Evolutionary conservation across 2,888 invertebrate genomes (phyloP).

Genomic region (Agonopterix heracliana): DNA sequence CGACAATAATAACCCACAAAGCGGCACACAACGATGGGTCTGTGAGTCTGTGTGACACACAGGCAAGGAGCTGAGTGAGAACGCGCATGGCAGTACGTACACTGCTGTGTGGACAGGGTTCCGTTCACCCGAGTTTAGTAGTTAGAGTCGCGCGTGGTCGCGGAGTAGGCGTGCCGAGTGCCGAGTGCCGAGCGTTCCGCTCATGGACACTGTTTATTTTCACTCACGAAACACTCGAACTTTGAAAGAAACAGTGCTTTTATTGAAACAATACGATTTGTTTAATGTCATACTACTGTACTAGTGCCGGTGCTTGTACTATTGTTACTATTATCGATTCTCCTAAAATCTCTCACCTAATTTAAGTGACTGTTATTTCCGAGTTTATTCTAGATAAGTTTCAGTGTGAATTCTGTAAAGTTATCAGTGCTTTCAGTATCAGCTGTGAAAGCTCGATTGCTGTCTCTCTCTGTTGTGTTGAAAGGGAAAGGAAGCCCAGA

Average conservation of each 20-base stretch:
- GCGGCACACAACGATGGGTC: constrained; percentile 39
- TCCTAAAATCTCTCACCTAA: constrained; percentile 26
- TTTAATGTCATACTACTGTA: constrained; percentile 27
- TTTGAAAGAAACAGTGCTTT: constrained; percentile 35
- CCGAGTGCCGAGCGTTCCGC: constrained; percentile 42
- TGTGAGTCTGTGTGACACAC: constrained; percentile 17
- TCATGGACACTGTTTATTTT: constrained; percentile 46
- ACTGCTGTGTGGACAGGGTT: constrained; percentile 15
- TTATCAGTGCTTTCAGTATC: constrained; percentile 70
- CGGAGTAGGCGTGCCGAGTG: constrained; percentile 43
- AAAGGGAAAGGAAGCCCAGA: constrained; percentile 64
- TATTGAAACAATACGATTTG: constrained; percentile 28
- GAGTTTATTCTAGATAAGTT: constrained; percentile 34
- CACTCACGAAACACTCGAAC: constrained; percentile 52
- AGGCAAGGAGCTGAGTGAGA: constrained; percentile 4
- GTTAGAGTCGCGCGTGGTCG: constrained; percentile 57
- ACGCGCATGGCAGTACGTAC: no score
- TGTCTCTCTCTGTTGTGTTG: constrained; percentile 52
- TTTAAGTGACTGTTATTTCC: constrained; percentile 31
- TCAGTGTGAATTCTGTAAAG: constrained; percentile 57
- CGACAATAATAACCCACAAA: constrained; percentile 63
- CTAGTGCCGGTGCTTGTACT: constrained; percentile 26
- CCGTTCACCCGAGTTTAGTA: constrained; percentile 49
- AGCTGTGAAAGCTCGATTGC: constrained; percentile 52
- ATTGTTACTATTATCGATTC: constrained; percentile 31